Evolutionary conservation across 2,888 invertebrate species (phyloP).

Genomic region (Epinotia brunnichana): DNA sequence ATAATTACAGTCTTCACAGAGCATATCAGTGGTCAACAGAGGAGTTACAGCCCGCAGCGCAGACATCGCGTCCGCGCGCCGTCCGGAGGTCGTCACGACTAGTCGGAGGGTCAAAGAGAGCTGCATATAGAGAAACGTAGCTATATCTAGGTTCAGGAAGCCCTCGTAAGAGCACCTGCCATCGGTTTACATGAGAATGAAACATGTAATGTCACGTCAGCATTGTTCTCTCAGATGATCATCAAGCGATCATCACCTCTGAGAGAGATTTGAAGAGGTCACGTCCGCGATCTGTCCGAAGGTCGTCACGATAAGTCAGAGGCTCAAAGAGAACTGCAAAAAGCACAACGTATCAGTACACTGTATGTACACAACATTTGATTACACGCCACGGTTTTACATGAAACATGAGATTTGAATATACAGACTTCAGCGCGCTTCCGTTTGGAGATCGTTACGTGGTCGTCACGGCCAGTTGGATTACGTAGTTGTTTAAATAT

Average conservation of each 20-base stretch:
- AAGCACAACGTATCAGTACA: conserved; percentile 70
- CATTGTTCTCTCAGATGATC: not conserved
- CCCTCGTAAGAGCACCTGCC: not conserved
- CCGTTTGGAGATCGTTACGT: not conserved
- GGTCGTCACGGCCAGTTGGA: not conserved
- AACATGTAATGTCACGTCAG: not conserved
- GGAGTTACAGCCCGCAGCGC: conserved; percentile 84
- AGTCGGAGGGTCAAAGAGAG: conserved; percentile 93
- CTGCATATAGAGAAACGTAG: conserved; percentile 87
- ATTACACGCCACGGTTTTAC: not conserved
- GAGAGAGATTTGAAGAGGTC: conserved; percentile 44
- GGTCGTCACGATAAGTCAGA: conserved; percentile 86
- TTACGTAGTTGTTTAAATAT: no score
- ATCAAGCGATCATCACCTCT: not conserved
- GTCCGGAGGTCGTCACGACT: conserved; percentile 91
- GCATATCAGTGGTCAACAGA: conserved; percentile 86
- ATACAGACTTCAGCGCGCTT: not conserved
- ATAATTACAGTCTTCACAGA: conserved; percentile 86
- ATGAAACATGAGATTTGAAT: not conserved
- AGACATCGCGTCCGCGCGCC: conserved; percentile 85
- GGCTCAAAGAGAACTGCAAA: conserved; percentile 78
- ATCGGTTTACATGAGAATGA: not conserved
- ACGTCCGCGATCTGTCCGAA: conserved; percentile 88
- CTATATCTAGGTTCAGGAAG: not conserved
- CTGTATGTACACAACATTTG: not conserved